A percentile compares a stretch with the other conserved stretches of the same genome.
Conservation (phyloP, 2,797 vertebrate species). For the Anabacerthia variegaticeps region DNA sequence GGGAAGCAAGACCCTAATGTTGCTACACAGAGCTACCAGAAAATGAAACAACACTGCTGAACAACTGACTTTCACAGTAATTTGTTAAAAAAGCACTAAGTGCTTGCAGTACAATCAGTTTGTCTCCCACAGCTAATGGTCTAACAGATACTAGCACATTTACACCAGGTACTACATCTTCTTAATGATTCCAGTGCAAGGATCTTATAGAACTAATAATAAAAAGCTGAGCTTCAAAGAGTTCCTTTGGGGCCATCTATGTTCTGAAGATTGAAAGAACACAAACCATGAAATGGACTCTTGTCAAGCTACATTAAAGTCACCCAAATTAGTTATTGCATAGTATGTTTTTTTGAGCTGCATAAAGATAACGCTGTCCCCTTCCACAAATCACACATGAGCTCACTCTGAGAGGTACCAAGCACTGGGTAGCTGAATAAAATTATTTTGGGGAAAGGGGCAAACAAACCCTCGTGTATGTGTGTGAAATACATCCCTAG, state of each 20-base stretch:
- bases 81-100: slow-evolving; percentile 16
- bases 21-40: not conserved
- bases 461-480: not conserved
- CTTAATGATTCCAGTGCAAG: slow-evolving; percentile 38
- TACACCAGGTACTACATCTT: slow-evolving; percentile 28
- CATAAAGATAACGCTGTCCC: not conserved
- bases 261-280: slow-evolving; percentile 41
- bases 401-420: not conserved
- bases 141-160: slow-evolving; percentile 8
- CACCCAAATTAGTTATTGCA: not conserved
- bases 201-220: slow-evolving; percentile 30
- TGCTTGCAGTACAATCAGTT: not conserved
- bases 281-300: slow-evolving; percentile 38
- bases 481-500: not conserved
- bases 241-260: not conserved
- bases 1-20: not conserved
- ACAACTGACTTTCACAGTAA: not conserved
- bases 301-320: not conserved
- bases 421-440: not conserved
- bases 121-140: slow-evolving; percentile 23
- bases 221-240: slow-evolving; percentile 40
- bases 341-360: not conserved
- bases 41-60: not conserved
- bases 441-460: not conserved
- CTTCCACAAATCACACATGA: not conserved